Evolutionary conservation across 2,797 vertebrate species (phyloP).

Genomic region (Tarsius wallacei): DNA sequence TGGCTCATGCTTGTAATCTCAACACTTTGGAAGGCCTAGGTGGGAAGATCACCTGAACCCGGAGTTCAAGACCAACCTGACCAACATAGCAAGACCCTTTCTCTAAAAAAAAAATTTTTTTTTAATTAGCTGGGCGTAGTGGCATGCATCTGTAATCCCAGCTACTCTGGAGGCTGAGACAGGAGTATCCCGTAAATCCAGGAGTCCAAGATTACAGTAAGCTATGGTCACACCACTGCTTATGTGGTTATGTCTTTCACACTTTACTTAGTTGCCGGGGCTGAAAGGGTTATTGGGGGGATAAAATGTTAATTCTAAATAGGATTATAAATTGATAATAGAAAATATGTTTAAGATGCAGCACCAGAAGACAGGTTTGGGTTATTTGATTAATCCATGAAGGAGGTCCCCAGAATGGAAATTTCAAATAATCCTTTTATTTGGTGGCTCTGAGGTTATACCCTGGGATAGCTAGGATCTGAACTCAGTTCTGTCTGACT

Average conservation of each 20-base stretch:
- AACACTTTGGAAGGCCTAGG: too few species aligned
- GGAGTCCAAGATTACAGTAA: too few species aligned
- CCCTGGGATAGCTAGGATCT: neutral
- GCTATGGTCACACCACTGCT: too few species aligned
- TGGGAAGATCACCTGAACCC: too few species aligned
- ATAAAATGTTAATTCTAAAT: neutral
- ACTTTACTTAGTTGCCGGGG: neutral
- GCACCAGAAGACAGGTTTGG: slow-evolving; percentile 36
- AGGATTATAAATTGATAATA: neutral
- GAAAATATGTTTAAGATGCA: slow-evolving; percentile 12
- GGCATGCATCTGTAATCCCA: too few species aligned
- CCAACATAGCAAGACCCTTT: too few species aligned
- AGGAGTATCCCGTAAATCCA: too few species aligned
- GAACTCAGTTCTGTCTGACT: neutral
- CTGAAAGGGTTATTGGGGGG: neutral
- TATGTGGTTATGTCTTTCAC: neutral
- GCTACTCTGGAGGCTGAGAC: too few species aligned
- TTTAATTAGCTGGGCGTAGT: too few species aligned
- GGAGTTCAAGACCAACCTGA: too few species aligned
- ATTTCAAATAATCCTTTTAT: slow-evolving; percentile 38
- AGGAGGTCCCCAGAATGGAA: neutral
- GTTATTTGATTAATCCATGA: slow-evolving; percentile 53
- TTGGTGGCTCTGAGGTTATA: neutral
- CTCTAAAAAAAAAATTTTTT: too few species aligned
- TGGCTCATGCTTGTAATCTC: too few species aligned